phyloP scores from a whole-genome alignment of 2,888 invertebrate species.

The Resseliella maxima region DNA sequence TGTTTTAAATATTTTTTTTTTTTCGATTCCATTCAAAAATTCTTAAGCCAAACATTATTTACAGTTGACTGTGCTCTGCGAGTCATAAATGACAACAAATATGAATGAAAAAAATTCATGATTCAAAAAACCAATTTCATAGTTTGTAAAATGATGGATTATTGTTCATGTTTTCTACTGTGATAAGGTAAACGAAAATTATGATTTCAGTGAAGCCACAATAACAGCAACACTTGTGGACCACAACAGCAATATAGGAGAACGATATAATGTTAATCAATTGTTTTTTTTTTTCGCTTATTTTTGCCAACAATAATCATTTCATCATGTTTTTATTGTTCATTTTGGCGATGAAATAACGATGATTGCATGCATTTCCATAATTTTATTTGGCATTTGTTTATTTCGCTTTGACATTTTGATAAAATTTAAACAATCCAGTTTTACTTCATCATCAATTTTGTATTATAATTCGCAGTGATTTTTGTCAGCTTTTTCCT shows the following conservation, averaged over 20 bases:
- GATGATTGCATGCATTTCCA: background rate
- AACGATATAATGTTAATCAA: background rate
- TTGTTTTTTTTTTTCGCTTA: no score
- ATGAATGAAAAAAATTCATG: no score
- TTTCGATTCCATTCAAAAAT: background rate
- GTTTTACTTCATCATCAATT: background rate
- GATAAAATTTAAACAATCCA: background rate
- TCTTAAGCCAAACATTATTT: background rate
- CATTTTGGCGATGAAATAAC: background rate
- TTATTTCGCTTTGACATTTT: background rate
- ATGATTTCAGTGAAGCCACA: background rate
- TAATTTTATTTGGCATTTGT: background rate
- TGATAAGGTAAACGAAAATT: slow-evolving; percentile 38
- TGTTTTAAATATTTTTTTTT: background rate
- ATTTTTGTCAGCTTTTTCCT: background rate
- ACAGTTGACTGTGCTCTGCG: background rate
- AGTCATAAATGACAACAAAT: no score
- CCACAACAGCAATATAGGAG: background rate
- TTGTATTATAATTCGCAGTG: background rate
- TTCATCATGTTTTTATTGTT: background rate
- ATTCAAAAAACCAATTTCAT: slow-evolving; percentile 3
- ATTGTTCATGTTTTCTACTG: background rate
- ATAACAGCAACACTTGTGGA: background rate
- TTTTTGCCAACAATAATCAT: no score
- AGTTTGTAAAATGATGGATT: background rate